Base-by-base conservation (phyloP, 1,140 invertebrate genomes). In the Plutomurus gul region DNA sequence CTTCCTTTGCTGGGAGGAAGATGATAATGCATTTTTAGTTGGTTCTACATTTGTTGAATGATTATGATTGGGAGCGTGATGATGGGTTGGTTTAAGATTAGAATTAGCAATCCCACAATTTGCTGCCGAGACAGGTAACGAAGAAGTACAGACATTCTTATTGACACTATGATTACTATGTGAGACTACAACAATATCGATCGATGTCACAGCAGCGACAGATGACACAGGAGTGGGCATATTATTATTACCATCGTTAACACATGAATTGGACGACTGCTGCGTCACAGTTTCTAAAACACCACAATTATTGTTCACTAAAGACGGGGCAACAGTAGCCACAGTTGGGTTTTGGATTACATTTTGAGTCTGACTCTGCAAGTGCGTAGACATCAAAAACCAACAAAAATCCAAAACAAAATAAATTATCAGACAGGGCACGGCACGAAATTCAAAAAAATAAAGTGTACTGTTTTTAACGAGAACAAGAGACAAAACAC, bases 201-300 rank as follows among this genome's bases (percentile, higher is more conserved):
- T 3, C 18, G 56, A 33, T n/a, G 27, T 36, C 10, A 33, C 27
- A 33, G 56, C 25, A 33, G 33, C 40, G n/a, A 39, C 37, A 25
- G 46, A 22, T 30, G 75, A 36, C n/a, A 46, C 73, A 75, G 40
- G 7, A 11, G 39, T 18, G n/a, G 22, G 73, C 22, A 43, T 25
- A 77, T 77, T 65, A 65, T 65, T 65, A 65, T 65, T 65, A 65
- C 25, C 36, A 65, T 30, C 56, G 36, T 65, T 65, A 65, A 65
- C 56, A 33, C 30, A 65, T 65, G 56, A 22, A 20, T 22, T 51
- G 18, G 47, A 33, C 56, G 25, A n/a, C 16, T 65, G 56, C 10
- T 65, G 56, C 7, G 56, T 33, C 56, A 65, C 27, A 36, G 27
- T 65, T n/a, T 27, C 27, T 36, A 65, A 33, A n/a, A 65, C 56